Evolutionary conservation across 2,113 vertebrate species (phyloP).

Genomic region (Gobius niger): DNA sequence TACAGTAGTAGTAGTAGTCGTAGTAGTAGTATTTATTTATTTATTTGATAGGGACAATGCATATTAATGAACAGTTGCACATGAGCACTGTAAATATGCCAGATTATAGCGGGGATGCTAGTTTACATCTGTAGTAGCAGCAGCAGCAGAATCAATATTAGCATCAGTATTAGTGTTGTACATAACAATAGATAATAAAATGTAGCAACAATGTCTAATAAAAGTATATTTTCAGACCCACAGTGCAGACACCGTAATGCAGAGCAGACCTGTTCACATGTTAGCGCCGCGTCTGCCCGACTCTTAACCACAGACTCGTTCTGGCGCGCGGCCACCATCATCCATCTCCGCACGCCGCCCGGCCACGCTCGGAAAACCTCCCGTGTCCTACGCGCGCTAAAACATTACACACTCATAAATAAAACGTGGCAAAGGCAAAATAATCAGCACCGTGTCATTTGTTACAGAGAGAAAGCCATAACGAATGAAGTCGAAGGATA

Average conservation of each 20-base stretch:
- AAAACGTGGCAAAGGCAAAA: conserved; percentile 33
- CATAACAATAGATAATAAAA: too few species aligned
- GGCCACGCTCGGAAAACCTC: conserved; percentile 23
- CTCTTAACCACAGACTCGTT: neutral
- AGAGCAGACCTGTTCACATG: conserved; percentile 6
- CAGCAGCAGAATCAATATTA: too few species aligned
- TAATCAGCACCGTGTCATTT: conserved; percentile 21
- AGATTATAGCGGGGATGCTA: too few species aligned
- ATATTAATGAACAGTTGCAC: too few species aligned
- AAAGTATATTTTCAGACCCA: neutral
- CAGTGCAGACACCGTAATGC: too few species aligned
- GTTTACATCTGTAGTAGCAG: too few species aligned
- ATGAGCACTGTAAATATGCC: too few species aligned
- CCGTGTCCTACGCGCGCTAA: conserved; percentile 17
- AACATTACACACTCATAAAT: conserved; percentile 57
- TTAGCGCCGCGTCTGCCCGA: neutral
- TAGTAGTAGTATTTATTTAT: too few species aligned
- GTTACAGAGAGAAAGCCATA: conserved; percentile 29
- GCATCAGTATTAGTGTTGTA: too few species aligned
- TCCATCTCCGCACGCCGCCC: conserved; percentile 23
- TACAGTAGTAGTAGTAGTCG: too few species aligned
- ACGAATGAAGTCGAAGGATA: conserved; percentile 42
- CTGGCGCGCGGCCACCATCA: conserved; percentile 11
- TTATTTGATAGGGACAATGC: too few species aligned
- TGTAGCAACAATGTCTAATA: neutral